Base-by-base conservation (phyloP, 2,888 invertebrate genomes). In the Homarus gammarus region DNA sequence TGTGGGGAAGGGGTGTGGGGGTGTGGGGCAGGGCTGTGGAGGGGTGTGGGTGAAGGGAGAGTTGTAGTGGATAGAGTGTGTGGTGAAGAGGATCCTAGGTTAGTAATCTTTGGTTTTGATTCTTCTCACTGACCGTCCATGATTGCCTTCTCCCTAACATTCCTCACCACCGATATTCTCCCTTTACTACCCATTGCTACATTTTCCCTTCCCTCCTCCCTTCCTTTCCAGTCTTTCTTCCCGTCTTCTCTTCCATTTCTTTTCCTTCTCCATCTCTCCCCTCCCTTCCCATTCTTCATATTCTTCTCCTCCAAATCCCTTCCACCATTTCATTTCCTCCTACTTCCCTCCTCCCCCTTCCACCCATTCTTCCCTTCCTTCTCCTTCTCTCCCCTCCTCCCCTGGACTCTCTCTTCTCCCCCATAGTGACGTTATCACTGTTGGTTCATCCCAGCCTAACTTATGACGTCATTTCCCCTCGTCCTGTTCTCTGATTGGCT, bases 211-310 rank as follows among this genome's bases (percentile, higher is more conserved):
- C 6, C n/a, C 27, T 27, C 27, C 70, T 70, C 70, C 27, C 70
- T 70, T 27, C 27, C 70, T 70, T 27, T 70, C 70, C 27, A 22
- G 18, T 27, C 27, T 27, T 70, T 27, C 27, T 27, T 70, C 70
- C 27, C 70, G 18, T 27, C 27, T 27, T 70, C 70, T 70, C 70
- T 70, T 27, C 31, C 79, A 49, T 51, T 56, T 33, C 44, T 51
- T 56, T 51, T 79, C 49, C 31, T 33, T 56, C 51, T 79, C 79
- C 51, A 27, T 79, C 79, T 79, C 79, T 56, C 56, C 36, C 61
- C 56, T 56, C 56, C 36, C 36, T 56, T 79, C 61, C 36, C 36
- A 33, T 56, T 79, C 79, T 56, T 31, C 12, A 0, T 56, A 33
- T 12, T 3, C 56, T 22, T 61, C 56, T 36, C 36, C 10, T n/a